Conservation (phyloP, 2,113 vertebrate genomes). For the Cepphus grylle region DNA sequence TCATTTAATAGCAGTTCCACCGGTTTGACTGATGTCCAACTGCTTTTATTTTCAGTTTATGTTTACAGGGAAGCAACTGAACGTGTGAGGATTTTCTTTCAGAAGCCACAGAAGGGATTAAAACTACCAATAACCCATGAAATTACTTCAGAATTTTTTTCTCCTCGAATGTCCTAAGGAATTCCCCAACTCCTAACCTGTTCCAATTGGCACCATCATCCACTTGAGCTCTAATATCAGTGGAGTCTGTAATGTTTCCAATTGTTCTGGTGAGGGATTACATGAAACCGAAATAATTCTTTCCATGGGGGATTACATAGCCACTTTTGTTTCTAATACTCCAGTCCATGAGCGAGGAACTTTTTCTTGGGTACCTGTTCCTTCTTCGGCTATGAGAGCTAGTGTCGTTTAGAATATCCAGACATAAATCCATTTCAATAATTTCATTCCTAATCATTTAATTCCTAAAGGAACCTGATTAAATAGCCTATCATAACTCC, state of each 20-base stretch:
- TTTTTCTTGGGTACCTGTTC: background rate
- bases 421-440: background rate
- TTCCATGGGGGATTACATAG: background rate
- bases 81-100: background rate
- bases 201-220: conserved; percentile 54
- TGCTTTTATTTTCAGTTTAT: background rate
- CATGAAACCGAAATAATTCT: conserved; percentile 37
- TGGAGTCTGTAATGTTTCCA: conserved; percentile 32
- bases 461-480: background rate
- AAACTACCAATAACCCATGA: conserved; percentile 8
- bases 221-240: conserved; percentile 37
- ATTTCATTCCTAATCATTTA: background rate
- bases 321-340: background rate
- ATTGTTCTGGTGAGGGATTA: conserved; percentile 38
- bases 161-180: background rate
- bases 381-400: background rate
- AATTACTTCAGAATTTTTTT: conserved; percentile 30
- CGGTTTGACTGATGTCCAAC: background rate
- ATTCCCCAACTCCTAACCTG: conserved; percentile 32
- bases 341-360: background rate
- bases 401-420: background rate
- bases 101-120: conserved; percentile 35
- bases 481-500: background rate
- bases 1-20: background rate
- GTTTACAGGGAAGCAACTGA: background rate